phyloP scores from a whole-genome alignment of 1,140 invertebrate genomes.

The Hirudo medicinalis region DNA sequence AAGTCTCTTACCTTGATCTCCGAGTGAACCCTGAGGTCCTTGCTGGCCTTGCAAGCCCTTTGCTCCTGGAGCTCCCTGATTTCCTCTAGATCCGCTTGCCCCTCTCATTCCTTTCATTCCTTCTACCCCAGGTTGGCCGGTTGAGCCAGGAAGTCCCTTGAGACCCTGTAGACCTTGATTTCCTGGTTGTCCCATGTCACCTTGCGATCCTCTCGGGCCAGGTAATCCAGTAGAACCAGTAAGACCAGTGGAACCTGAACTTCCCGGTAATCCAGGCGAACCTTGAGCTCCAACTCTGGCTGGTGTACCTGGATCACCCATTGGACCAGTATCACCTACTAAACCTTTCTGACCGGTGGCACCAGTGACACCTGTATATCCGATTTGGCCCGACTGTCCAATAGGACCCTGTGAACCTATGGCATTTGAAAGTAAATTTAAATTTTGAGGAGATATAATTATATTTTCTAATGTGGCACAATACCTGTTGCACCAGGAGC shows the following conservation, averaged over 20 bases:
- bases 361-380: slow-evolving; percentile 6
- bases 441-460: neutral
- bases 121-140: neutral
- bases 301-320: slow-evolving; percentile 13
- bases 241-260: slow-evolving; percentile 5
- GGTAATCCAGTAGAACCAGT: slow-evolving; percentile 1
- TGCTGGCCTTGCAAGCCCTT: slow-evolving; percentile 12
- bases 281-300: slow-evolving; percentile 4
- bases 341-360: slow-evolving; percentile 10
- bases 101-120: neutral
- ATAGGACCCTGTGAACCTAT: neutral
- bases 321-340: slow-evolving; percentile 3
- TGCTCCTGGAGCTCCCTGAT: slow-evolving; percentile 10
- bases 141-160: slow-evolving; percentile 1
- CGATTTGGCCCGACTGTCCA: slow-evolving; percentile 3
- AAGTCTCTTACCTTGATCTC: neutral
- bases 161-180: neutral
- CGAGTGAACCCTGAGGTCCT: slow-evolving; percentile 13
- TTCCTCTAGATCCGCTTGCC: neutral
- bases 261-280: slow-evolving; percentile 9
- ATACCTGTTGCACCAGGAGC: slow-evolving; percentile 5
- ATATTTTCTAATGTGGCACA: neutral
- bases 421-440: neutral
- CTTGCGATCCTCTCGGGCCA: slow-evolving; percentile 1
- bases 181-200: neutral